Percentiles rank a stretch among this genome's conserved stretches.
Conservation (phyloP, 2,888 invertebrate genomes). For the Drosophila monieri region DNA sequence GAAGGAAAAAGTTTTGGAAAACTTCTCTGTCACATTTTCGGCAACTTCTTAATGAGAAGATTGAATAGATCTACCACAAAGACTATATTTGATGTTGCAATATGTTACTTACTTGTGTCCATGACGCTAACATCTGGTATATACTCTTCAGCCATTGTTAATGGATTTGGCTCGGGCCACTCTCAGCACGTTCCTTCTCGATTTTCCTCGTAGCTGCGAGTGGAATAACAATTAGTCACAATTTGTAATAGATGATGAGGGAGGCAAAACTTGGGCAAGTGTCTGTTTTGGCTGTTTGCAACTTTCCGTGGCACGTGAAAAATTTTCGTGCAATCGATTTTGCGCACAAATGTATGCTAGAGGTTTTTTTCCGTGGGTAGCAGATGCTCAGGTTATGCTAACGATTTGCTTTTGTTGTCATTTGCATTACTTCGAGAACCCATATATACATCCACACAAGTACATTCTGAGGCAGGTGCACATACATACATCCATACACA, state of each 20-base stretch:
- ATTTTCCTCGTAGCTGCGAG: conserved; percentile 52
- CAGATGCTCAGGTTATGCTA: conserved; percentile 42
- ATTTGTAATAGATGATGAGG: conserved; percentile 11
- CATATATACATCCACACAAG: conserved; percentile 28
- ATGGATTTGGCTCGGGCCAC: conserved; percentile 58
- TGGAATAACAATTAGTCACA: conserved; percentile 60
- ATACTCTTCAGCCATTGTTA: conserved; percentile 82
- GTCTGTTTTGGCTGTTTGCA: conserved; percentile 13
- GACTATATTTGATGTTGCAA: conserved; percentile 42
- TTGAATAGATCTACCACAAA: conserved; percentile 8
- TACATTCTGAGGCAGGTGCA: conserved; percentile 2
- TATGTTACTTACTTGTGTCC: conserved; percentile 83
- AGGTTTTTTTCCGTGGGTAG: conserved; percentile 27
- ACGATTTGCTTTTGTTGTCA: conserved; percentile 61
- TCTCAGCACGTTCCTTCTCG: conserved; percentile 28
- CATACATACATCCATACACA: conserved; percentile 16
- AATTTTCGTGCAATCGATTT: conserved; percentile 37
- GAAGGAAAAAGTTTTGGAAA: conserved; percentile 9
- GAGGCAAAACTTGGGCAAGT: conserved; percentile 25
- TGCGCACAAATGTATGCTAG: conserved; percentile 42
- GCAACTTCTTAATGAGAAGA: conserved; percentile 15
- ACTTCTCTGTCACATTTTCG: conserved; percentile 12
- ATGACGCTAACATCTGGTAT: conserved; percentile 81
- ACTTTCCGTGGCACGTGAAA: conserved; percentile 37
- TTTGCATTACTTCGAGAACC: conserved; percentile 58